Base-by-base conservation (phyloP, 2,888 invertebrate genomes). In the Campopleginae sp. region DNA sequence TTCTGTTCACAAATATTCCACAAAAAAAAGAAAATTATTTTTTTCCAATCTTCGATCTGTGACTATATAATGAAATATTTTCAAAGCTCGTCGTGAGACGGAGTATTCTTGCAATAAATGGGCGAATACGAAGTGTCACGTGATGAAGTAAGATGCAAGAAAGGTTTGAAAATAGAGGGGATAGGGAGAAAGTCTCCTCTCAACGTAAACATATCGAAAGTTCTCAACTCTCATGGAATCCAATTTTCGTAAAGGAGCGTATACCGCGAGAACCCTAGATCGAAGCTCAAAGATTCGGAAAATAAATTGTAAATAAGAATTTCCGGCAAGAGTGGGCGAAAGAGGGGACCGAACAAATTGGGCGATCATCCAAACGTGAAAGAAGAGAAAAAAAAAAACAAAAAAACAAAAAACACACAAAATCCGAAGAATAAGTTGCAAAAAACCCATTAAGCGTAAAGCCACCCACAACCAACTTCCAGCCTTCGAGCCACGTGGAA, bases 401-500 rank as follows among this genome's bases (percentile, higher is more conserved):
- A n/a, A n/a, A n/a, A n/a, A n/a, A n/a, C n/a, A n/a, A n/a, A n/a
- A n/a, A n/a, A n/a, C n/a, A n/a, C n/a, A 44, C 8, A 38, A 38
- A 27, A 46, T 61, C 42, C 31, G 58, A 76, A 44, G 23, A 48
- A 63, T 19, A 66, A 54, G 65, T 38, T 74, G 65, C 38, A 72
- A 63, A 68, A 70, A 74, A 79, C 71, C 79, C 76, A 85, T 51
- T 54, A 71, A 82, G 72, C 80, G 85, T 82, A 85, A 85, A 82
- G 82, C 79, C 85, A 85, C 85, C 74, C 79, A 82, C 82, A 82
- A 86, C 85, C 85, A 78, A 87, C 63, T 82, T 83, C 74, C 86
- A 80, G 85, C 86, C 89, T 78, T 84, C 88, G 85, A 88, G 82
- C 79, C 91, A 90, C 86, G 90, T 90, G 75, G 91, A 92, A 89